These are phyloP conservation scores for Icerya purchasi DNA, from an alignment of 2,888 invertebrate species.

Conservation along the genomic window DNA sequence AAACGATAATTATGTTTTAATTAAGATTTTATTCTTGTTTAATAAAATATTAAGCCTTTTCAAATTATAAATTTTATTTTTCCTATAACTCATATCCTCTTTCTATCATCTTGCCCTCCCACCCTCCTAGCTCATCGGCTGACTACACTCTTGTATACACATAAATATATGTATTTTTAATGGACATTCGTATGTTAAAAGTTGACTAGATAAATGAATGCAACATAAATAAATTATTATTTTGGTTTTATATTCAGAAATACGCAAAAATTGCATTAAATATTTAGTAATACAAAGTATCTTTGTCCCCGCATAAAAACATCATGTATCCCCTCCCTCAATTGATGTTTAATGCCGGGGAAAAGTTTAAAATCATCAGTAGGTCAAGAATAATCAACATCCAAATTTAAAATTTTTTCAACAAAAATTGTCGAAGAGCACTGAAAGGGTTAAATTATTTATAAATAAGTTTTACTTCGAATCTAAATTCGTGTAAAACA, in stretches of 20 bases:
- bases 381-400: background rate
- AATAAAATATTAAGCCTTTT: too few species aligned
- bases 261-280: background rate
- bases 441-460: background rate
- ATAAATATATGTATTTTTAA: background rate
- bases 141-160: too few species aligned
- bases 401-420: background rate
- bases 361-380: background rate
- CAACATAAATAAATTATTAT: background rate
- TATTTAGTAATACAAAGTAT: background rate
- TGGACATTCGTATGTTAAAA: background rate
- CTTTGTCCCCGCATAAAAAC: background rate
- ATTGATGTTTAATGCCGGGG: too few species aligned
- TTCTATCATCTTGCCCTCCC: too few species aligned
- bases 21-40: too few species aligned
- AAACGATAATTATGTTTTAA: too few species aligned
- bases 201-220: background rate
- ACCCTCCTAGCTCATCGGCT: too few species aligned
- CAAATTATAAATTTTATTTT: too few species aligned
- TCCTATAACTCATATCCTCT: too few species aligned
- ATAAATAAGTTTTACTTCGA: too few species aligned
- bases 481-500: too few species aligned
- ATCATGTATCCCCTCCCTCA: background rate
- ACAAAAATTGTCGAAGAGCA: background rate
- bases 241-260: background rate